phyloP scores from a whole-genome alignment of 2,113 vertebrate species.

The Microtus oregoni region DNA sequence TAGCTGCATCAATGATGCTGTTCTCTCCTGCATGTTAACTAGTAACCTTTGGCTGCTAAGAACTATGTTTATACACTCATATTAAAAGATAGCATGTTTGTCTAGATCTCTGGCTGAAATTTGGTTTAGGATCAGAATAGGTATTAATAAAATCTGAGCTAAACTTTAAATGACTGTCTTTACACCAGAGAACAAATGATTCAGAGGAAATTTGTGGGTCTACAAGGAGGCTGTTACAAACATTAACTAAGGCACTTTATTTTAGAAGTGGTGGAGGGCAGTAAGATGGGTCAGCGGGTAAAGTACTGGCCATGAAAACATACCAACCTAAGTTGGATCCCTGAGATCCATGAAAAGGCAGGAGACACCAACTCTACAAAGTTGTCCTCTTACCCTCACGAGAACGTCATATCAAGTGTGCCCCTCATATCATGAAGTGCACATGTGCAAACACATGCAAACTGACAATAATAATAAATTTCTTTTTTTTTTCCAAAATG shows the following conservation, averaged over 20 bases:
- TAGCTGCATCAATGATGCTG: neutral
- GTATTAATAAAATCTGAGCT: neutral
- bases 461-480: neutral
- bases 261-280: neutral
- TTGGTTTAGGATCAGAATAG: neutral
- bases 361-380: neutral
- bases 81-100: neutral
- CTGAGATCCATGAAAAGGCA: neutral
- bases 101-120: neutral
- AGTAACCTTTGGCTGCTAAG: neutral
- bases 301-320: neutral
- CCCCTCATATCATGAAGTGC: no score
- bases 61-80: neutral
- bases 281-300: neutral
- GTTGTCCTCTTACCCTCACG: neutral
- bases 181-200: neutral
- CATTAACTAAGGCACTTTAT: neutral
- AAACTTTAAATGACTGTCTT: neutral
- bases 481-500: no score
- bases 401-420: neutral
- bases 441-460: neutral
- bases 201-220: conserved; percentile 3
- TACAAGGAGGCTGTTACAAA: neutral
- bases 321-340: neutral
- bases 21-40: neutral